Base-by-base conservation (phyloP, 2,888 invertebrate species). In the Augiades crinisus region DNA sequence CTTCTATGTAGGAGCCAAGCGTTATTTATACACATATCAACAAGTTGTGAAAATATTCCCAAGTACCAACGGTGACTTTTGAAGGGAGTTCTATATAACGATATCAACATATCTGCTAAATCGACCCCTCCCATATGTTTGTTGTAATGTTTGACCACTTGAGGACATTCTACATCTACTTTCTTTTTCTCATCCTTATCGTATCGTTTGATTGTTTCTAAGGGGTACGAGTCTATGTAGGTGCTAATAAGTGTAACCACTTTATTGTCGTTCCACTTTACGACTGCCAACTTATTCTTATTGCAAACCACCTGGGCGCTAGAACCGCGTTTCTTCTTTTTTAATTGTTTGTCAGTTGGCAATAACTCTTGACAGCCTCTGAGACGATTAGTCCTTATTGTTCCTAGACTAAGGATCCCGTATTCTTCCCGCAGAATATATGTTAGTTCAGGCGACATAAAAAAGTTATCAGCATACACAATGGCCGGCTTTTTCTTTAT, bases 361-460 rank as follows among this genome's bases (percentile, higher is more conserved):
- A 65, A 45, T 24, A 59, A 8, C 33, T 41, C 38, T 41, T 63
- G 61, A 27, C 60, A 60, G 22, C 61, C 64, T 59, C 63, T 53
- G 5, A 61, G 21, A n/a, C 61, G 52, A 44, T 67, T 67, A 13
- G 49, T 57, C 38, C 61, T 41, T 10, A 66, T 64, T 3, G 65
- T 66, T 2, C 62, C 61, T 1, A 64, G 22, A 10, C 34, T 57
- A 57, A 66, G 65, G 12, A 67, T 61, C 6, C 62, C 65, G 22
- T 64, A 64, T 6, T 64, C 50, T 57, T 65, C 53, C 37, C 59
- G 14, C 17, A 64, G 43, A 5, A 62, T 54, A 38, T 56, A 57
- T 16, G 63, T 56, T 0, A 67, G 45, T 45, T 67, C 61, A 5
- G 60, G 59, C 1, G 49, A 59, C 22, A 55, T 40, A 36, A 63